Evolutionary conservation across 2,113 vertebrate genomes (phyloP), one percentile per base, ranked within the genome.

Genomic region (Plectropomus leopardus): DNA sequence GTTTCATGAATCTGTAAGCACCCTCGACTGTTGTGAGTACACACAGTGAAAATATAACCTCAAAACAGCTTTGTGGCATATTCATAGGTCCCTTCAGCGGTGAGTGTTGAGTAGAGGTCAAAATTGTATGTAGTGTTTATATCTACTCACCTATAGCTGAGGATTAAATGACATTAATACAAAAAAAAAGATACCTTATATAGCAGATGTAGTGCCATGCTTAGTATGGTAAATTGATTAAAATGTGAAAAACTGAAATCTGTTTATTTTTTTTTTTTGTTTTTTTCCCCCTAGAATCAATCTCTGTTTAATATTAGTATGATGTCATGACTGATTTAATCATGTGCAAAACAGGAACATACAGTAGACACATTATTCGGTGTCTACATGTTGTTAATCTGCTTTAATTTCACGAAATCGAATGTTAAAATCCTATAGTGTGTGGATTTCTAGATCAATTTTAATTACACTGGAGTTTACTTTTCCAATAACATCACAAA

Each of bases 361-460:
- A 14, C 4, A 10, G 30, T 28, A 13, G 21, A 17, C 7, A 61
- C n/a, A 45, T 60, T 9, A 80, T 40, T 30, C 8, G 13, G 3
- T 59, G 21, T 36, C 45, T 13, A 28, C 7, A 42, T 57, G 24
- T 7, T 44, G n/a, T 61, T 48, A 24, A 71, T 75, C 36, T 42
- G 21, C 24, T 45, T 61, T 68, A 42, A 54, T 64, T 4, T 45
- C 42, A 34, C 47, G 19, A 28, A 68, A 76, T 19, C 23, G 40
- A 80, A 0, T 9, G 45, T 21, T 81, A 34, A 53, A 63, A 73
- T 70, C 48, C 50, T 11, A 61, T 74, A n/a, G 57, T 19, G 19
- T 45, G 16, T 26, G 21, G 45, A 78, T 84, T 63, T 71, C 30
- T 17, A 42, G 28, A 81, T 85, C 57, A 44, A 28, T 83, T 79